Base-by-base conservation (phyloP, 2,113 vertebrate species). In the Sitta europaea region DNA sequence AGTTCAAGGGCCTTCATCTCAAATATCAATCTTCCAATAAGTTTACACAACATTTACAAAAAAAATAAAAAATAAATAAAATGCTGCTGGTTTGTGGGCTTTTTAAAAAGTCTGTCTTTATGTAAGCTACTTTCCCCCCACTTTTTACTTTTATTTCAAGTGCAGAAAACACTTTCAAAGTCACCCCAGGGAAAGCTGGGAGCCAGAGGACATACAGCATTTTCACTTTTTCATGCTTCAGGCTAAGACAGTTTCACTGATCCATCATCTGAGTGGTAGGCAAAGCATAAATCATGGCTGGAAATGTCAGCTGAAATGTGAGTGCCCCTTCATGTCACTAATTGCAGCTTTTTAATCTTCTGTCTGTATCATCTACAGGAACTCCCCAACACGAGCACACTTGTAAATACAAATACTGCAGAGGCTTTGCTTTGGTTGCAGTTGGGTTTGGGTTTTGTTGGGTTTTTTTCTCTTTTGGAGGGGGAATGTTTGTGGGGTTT, bases 231-330 rank as follows among this genome's bases (percentile, higher is more conserved):
- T 91, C 6, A 0, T 81, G 94, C 96, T 96, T 90, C 89, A 92
- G 88, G 87, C 92, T 89, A 88, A 94, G 72, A 71, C 72, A 83
- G 53, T 94, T 97, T 95, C 93, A 96, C 86, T 90, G 91, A 95
- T 96, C 90, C 73, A 92, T 79, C 92, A 63, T 88, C 72, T 95
- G 88, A 95, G 79, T 75, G 61, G 68, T 43, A 88, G 76, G 47
- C 43, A 96, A 91, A 94, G 65, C 87, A 96, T 95, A 96, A 96
- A 96, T 97, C 86, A 95, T 91, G 79, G 50, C 96, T 63, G 77
- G 75, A 97, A 98, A 97, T 71, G 48, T 76, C 94, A 97, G 54
- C 84, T 96, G 85, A 97, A 97, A 97, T 94, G 72, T 94, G 96
- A 91, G 68, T 92, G 71, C 45, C 85, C 47, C 43, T 87, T 96